phyloP scores from a whole-genome alignment of 2,888 invertebrate species.

The Isoperla grammatica region DNA sequence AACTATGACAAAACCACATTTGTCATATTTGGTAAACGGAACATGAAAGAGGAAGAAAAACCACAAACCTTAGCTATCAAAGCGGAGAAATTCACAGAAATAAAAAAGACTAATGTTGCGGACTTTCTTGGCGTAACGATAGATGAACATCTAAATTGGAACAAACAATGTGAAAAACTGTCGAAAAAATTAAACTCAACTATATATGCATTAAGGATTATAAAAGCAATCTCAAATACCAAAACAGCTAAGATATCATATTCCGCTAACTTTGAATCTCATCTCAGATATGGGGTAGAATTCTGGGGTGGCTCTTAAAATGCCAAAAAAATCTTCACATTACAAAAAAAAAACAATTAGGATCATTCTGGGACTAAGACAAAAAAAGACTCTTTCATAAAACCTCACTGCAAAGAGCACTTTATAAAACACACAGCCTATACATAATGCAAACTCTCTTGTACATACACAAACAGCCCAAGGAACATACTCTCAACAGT shows the following conservation, averaged over 20 bases:
- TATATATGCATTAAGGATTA: neutral
- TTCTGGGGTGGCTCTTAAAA: constrained; percentile 9
- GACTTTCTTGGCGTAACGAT: neutral
- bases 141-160: neutral
- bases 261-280: constrained; percentile 8
- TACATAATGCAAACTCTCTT: no score
- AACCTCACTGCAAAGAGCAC: no score
- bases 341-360: constrained; percentile 16
- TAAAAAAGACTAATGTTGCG: no score
- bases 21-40: no score
- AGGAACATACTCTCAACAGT: no score
- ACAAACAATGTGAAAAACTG: neutral
- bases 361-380: constrained; percentile 31
- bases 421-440: no score
- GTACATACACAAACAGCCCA: no score
- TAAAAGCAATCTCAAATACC: neutral
- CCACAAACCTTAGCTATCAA: no score
- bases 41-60: no score
- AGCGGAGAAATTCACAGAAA: no score
- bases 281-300: constrained; percentile 3
- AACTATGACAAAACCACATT: no score
- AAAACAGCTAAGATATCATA: neutral
- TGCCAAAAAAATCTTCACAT: neutral
- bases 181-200: neutral
- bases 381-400: no score